These are phyloP conservation scores for Thripadectes ignobilis DNA, from an alignment of 2,797 vertebrate genomes.

Conservation along the genomic window DNA sequence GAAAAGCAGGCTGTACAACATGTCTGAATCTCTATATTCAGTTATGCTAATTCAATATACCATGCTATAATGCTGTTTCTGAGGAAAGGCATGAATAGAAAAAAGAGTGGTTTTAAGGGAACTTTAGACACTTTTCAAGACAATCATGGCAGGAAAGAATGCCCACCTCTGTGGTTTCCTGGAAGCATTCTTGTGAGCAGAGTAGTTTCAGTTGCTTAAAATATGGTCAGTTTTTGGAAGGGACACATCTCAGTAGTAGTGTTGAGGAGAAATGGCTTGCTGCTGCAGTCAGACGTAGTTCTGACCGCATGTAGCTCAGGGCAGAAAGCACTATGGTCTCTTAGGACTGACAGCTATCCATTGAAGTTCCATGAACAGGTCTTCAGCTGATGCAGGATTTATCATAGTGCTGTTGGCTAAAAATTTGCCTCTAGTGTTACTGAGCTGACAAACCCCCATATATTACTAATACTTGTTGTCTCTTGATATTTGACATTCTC, in stretches of 20 bases:
- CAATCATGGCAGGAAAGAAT: not conserved
- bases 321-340: not conserved
- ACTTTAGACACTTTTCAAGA: not conserved
- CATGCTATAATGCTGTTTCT: not conserved
- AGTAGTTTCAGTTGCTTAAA: not conserved
- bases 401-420: accelerated
- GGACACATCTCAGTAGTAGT: accelerated
- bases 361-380: not conserved
- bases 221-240: not conserved
- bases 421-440: not conserved
- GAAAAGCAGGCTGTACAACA: not conserved
- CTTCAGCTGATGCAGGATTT: not conserved
- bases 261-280: accelerated
- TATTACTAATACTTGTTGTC: not conserved
- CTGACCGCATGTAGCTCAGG: accelerated
- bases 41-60: not conserved
- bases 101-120: not conserved
- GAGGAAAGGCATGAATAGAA: not conserved
- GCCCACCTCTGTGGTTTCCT: not conserved
- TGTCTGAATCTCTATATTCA: not conserved
- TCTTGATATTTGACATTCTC: not conserved
- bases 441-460: not conserved
- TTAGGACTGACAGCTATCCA: not conserved
- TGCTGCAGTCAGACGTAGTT: not conserved
- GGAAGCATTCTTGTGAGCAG: not conserved